Conservation (phyloP, 2,797 vertebrate genomes). For the Gambusia yucatana region DNA sequence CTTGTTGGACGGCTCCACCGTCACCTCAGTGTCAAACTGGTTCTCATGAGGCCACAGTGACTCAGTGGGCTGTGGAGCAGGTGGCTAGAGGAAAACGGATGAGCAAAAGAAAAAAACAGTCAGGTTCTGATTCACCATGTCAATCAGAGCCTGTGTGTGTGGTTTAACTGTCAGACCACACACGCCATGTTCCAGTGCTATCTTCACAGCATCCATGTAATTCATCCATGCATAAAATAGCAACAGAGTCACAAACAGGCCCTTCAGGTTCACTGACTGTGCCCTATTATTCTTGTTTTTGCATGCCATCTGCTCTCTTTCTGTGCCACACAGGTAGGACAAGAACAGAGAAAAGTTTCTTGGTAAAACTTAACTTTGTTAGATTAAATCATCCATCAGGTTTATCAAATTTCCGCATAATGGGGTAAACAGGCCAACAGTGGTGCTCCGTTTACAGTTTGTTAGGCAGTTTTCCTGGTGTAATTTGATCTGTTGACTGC, state of each 20-base stretch:
- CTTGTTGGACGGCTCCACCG: constrained; percentile 36
- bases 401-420: neutral
- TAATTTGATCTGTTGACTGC: neutral
- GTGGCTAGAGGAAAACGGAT: neutral
- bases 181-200: neutral
- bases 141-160: too few relatives aligned
- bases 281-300: neutral
- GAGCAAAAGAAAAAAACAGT: neutral
- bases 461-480: neutral
- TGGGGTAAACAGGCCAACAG: neutral
- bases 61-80: neutral
- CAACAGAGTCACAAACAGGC: neutral
- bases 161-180: neutral
- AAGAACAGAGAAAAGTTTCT: too few relatives aligned
- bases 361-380: neutral
- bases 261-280: neutral
- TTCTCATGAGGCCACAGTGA: constrained; percentile 17
- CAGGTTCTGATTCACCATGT: neutral
- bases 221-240: neutral
- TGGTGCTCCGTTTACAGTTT: too few relatives aligned
- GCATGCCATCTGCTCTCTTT: neutral
- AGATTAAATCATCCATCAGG: neutral
- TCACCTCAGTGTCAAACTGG: constrained; percentile 1
- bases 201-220: neutral
- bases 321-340: too few relatives aligned